These are phyloP conservation scores for Rhineura floridana DNA, from an alignment of 2,113 vertebrate species.

Conservation along the genomic window DNA sequence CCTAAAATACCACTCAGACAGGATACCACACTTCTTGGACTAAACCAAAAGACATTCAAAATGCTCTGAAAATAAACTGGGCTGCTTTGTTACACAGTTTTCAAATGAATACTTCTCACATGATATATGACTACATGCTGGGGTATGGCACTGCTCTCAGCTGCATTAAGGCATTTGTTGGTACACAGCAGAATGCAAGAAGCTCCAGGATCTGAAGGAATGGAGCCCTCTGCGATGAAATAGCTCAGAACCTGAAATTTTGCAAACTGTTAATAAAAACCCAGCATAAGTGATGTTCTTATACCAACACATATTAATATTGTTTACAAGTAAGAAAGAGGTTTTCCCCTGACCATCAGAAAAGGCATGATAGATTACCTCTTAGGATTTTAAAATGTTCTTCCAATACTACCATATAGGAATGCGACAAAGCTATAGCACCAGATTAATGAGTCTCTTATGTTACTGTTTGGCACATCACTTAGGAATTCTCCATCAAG, in stretches of 20 bases:
- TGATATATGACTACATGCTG: conserved; percentile 5
- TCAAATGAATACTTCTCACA: conserved; percentile 27
- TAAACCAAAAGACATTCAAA: conserved; percentile 9
- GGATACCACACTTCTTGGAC: conserved; percentile 33
- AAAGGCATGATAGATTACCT: not conserved
- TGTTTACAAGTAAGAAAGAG: not conserved
- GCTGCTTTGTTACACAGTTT: conserved; percentile 30
- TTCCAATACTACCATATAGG: conserved; percentile 26
- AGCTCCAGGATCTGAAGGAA: conserved; percentile 27
- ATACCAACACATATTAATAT: not conserved
- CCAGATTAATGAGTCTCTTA: conserved; percentile 29
- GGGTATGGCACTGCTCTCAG: conserved; percentile 9
- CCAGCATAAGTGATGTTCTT: conserved; percentile 9
- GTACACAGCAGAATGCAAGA: not conserved
- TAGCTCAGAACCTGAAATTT: conserved; percentile 23
- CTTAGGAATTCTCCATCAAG: conserved; percentile 33
- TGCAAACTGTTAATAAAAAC: conserved; percentile 38
- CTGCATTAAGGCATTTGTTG: conserved; percentile 25
- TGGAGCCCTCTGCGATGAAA: conserved; percentile 14
- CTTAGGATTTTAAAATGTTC: conserved; percentile 4
- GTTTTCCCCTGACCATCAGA: not conserved
- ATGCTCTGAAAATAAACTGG: not conserved
- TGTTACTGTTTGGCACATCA: conserved; percentile 61
- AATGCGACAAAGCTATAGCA: conserved; percentile 27
- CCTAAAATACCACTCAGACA: conserved; percentile 19